Evolutionary conservation across 2,888 invertebrate genomes (phyloP).

Genomic region (Anthophora plumipes): DNA sequence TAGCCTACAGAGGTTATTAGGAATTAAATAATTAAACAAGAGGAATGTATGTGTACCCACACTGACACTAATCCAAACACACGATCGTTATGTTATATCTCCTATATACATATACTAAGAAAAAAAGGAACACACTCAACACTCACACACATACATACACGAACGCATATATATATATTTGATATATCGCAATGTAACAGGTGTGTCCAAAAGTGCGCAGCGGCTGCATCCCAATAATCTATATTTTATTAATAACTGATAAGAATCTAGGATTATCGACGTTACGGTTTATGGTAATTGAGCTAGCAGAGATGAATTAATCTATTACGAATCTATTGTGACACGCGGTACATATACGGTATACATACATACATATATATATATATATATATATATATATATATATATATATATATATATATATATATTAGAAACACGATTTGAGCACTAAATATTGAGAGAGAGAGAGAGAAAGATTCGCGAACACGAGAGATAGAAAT

Average conservation of each 20-base stretch:
- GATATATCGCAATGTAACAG: slow-evolving; percentile 80
- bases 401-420: slow-evolving; percentile 8
- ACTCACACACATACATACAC: slow-evolving; percentile 12
- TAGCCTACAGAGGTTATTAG: slow-evolving; percentile 73
- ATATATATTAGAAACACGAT: slow-evolving; percentile 29
- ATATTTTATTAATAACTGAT: slow-evolving; percentile 82
- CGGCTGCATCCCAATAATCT: slow-evolving; percentile 80
- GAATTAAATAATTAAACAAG: slow-evolving; percentile 35
- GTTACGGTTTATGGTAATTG: slow-evolving; percentile 64
- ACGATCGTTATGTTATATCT: not conserved
- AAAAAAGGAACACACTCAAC: not conserved
- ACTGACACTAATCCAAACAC: slow-evolving; percentile 1
- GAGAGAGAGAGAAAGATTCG: slow-evolving; percentile 5
- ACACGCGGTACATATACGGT: slow-evolving; percentile 45
- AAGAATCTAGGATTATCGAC: slow-evolving; percentile 73
- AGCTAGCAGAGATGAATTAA: slow-evolving; percentile 62
- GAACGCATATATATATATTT: slow-evolving; percentile 78
- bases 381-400: no score
- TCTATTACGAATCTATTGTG: slow-evolving; percentile 64
- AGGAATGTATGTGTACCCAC: slow-evolving; percentile 38
- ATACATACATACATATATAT: no score
- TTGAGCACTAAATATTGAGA: not conserved
- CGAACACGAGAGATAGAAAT: not conserved
- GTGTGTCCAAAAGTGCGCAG: slow-evolving; percentile 80
- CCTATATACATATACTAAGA: not conserved